Base-by-base conservation (phyloP, 2,797 vertebrate genomes). In the Pipistrellus pipistrellus region DNA sequence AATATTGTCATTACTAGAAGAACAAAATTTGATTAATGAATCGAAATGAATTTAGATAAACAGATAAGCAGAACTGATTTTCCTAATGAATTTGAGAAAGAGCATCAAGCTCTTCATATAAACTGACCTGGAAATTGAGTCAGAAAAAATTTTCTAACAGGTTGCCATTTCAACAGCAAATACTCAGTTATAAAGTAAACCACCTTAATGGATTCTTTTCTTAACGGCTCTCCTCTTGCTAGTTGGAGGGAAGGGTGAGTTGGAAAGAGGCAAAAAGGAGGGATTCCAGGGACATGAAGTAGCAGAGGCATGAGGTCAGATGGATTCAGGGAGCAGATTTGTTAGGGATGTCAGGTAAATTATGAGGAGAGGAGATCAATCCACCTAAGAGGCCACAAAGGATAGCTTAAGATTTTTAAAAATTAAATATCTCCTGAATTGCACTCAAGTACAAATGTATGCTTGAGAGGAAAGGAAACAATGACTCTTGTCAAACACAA, bases 101-200 rank as follows among this genome's bases (percentile, higher is more conserved):
- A 62, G 0, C 3, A 57, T 51, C 72, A 85, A 53, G 48, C 17
- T 88, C 30, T 90, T 72, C 35, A n/a, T 23, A 78, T 89, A 92
- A 90, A 77, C 21, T 44, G 25, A 82, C 53, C 23, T 23, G 8
- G 48, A 96, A 92, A 90, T 27, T 13, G 2, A 85, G 13, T 89
- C 55, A 90, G 44, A 86, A 91, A 51, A 4, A 23, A 48, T 25
- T 88, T 90, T 77, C 69, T 90, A 38, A 76, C 15, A 80, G 20
- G 55, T 75, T 87, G 10, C 38, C 81, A 91, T 85, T 89, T 94
- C 88, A 78, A 59, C 72, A 62, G 82, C 73, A 95, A 88, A 59
- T 32, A 77, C 27, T 44, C 21, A 51, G 46, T 71, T 83, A 66
- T 30, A 66, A 95, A 64, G 41, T 6, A 44, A 89, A 53, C 25